Percentiles rank a stretch among this genome's conserved stretches.
phyloP scores from a whole-genome alignment of 2,888 invertebrate species.

The Thysanoteuthis rhombus region DNA sequence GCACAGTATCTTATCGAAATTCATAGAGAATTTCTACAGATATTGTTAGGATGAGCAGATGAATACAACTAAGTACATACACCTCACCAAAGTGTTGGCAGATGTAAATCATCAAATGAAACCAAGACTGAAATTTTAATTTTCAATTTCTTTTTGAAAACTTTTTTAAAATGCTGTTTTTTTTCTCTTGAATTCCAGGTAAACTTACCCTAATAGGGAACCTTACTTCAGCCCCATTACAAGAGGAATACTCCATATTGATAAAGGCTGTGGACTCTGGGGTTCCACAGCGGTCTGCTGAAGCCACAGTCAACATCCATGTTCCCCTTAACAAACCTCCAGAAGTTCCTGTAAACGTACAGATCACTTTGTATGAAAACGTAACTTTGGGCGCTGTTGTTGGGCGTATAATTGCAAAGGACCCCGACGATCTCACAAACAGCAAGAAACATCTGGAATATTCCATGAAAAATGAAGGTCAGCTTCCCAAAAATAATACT shows the following conservation, averaged over 20 bases:
- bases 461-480: not conserved
- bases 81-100: too few species aligned
- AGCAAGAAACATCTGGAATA: not conserved
- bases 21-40: too few species aligned
- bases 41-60: too few species aligned
- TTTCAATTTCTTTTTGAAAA: too few species aligned
- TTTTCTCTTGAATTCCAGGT: not conserved
- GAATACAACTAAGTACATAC: too few species aligned
- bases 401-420: not conserved
- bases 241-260: constrained; percentile 17
- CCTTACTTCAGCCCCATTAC: constrained; percentile 17
- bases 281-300: constrained; percentile 23
- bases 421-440: not conserved
- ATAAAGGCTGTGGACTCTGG: constrained; percentile 32
- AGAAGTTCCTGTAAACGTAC: not conserved
- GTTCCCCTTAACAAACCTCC: constrained; percentile 29
- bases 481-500: not conserved
- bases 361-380: constrained; percentile 16
- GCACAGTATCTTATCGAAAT: too few species aligned
- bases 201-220: constrained; percentile 18
- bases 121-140: too few species aligned
- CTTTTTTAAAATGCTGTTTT: too few species aligned
- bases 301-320: not conserved
- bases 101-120: too few species aligned
- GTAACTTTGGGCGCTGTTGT: not conserved